Base-by-base conservation (phyloP, 2,888 invertebrate species). In the Harpagoxenus sublaevis region DNA sequence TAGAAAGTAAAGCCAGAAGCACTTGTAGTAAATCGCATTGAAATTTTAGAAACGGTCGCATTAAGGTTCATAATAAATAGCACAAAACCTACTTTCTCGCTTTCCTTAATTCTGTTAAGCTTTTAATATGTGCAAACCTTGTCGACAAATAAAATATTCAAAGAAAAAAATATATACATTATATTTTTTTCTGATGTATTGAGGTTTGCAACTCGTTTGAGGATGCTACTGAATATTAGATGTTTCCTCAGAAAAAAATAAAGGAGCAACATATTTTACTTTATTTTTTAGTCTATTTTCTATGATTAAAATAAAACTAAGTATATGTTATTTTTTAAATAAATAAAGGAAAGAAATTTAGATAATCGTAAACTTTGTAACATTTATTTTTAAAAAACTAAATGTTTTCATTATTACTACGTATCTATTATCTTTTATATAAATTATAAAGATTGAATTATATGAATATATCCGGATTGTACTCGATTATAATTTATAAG, bases 21-120 rank as follows among this genome's bases (percentile, higher is more conserved):
- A 91, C 90, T 71, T 93, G 91, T 83, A 92, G 92, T 78, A 92
- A 93, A 88, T 86, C 92, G 45, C 92, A 92, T 74, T 93, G 83
- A 92, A n/a, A 51, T 42, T 45, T 78, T 66, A 55, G 55, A 45
- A 18, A 18, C 8, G 2, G 4, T 60, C 23, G n/a, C 3, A 48
- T 48, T 57, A 23, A 51, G 53, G 42, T 68, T 66, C 18, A 62
- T 51, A 71, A 48, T 71, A 71, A 71, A 79, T 60, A 70, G 57
- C 18, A 48, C 48, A 31, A 79, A 60, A 70, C 9, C 12, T 45
- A 42, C 10, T 48, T 42, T 60, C 60, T 73, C 9, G 57, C 15
- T 15, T 73, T 62, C 18, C 5, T 79, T 48, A 31, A 81, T 73
- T 70, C 12, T 4, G 53, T 18, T 28, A 35, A 48, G 23, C 45